These are phyloP conservation scores for Scaeva pyrastri DNA, from an alignment of 2,888 invertebrate genomes.

Conservation along the genomic window DNA sequence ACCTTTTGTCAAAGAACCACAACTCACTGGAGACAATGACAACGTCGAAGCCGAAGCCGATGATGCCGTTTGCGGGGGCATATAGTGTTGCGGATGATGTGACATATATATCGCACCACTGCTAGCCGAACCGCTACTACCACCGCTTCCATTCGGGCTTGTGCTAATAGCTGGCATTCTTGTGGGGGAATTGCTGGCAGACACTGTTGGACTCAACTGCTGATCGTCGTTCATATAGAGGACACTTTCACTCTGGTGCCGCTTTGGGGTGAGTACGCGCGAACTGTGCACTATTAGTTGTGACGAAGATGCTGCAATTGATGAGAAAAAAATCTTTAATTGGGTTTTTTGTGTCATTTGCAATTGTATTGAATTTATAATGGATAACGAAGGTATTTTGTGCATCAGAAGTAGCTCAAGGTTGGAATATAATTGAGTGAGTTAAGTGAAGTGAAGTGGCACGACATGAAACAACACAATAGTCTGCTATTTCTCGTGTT, in stretches of 20 bases:
- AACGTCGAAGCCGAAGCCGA: background rate
- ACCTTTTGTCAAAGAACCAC: slow-evolving; percentile 60
- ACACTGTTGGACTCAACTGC: slow-evolving; percentile 74
- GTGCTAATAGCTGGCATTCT: slow-evolving; percentile 58
- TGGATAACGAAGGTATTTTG: background rate
- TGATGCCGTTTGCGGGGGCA: slow-evolving; percentile 42
- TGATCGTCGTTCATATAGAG: slow-evolving; percentile 87
- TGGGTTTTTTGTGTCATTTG: slow-evolving; percentile 40
- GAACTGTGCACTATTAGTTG: slow-evolving; percentile 91
- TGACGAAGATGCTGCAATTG: slow-evolving; percentile 84
- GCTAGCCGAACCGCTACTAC: slow-evolving; percentile 65
- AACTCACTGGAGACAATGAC: slow-evolving; percentile 30
- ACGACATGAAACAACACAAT: background rate
- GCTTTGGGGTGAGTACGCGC: slow-evolving; percentile 90
- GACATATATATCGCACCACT: slow-evolving; percentile 69
- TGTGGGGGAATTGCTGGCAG: slow-evolving; percentile 64
- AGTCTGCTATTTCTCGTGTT: background rate
- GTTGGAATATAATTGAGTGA: slow-evolving; percentile 26
- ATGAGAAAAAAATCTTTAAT: slow-evolving; percentile 45
- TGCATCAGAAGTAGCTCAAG: slow-evolving; percentile 55
- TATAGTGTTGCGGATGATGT: slow-evolving; percentile 66
- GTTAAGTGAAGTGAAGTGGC: background rate
- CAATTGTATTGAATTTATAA: background rate
- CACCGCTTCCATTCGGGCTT: slow-evolving; percentile 59
- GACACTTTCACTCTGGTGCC: slow-evolving; percentile 91